Conservation (phyloP, 2,888 invertebrate species). For the Deilephila porcellus region DNA sequence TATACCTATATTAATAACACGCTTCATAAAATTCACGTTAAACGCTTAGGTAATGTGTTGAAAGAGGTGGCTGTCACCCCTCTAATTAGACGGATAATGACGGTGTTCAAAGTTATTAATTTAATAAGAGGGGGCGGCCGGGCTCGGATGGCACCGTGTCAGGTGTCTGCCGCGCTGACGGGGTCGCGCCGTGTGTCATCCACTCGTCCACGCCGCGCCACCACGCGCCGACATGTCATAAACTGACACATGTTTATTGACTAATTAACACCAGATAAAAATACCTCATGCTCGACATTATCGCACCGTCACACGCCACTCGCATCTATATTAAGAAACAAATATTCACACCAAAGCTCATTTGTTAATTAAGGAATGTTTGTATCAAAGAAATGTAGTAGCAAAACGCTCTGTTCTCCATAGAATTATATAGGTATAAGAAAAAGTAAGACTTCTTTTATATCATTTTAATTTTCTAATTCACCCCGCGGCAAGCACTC, state of each 20-base stretch:
- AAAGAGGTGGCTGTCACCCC: slow-evolving; percentile 79
- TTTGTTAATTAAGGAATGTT: slow-evolving; percentile 6
- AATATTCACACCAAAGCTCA: not conserved
- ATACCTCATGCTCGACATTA: slow-evolving; percentile 3
- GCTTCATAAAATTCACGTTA: slow-evolving; percentile 79
- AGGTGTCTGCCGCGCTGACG: slow-evolving; percentile 35
- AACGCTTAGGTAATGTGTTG: slow-evolving; percentile 79
- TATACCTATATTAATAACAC: slow-evolving; percentile 70
- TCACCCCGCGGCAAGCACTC: slow-evolving; percentile 65
- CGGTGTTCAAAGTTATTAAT: slow-evolving; percentile 82
- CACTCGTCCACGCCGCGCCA: not conserved
- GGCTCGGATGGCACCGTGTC: slow-evolving; percentile 39
- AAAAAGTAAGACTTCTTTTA: slow-evolving; percentile 77
- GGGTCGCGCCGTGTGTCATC: slow-evolving; percentile 36
- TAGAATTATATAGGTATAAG: slow-evolving; percentile 60
- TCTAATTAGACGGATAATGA: slow-evolving; percentile 82
- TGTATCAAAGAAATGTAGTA: not conserved
- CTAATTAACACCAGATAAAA: slow-evolving; percentile 5
- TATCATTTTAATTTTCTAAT: slow-evolving; percentile 80
- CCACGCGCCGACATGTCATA: slow-evolving; percentile 16
- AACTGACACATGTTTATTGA: slow-evolving; percentile 15
- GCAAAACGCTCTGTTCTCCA: slow-evolving; percentile 29
- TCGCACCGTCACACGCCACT: not conserved
- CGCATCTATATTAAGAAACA: not conserved
- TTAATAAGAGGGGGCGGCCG: slow-evolving; percentile 77